Base-by-base conservation (phyloP, 2,888 invertebrate genomes). In the Strigamia transsilvanica region DNA sequence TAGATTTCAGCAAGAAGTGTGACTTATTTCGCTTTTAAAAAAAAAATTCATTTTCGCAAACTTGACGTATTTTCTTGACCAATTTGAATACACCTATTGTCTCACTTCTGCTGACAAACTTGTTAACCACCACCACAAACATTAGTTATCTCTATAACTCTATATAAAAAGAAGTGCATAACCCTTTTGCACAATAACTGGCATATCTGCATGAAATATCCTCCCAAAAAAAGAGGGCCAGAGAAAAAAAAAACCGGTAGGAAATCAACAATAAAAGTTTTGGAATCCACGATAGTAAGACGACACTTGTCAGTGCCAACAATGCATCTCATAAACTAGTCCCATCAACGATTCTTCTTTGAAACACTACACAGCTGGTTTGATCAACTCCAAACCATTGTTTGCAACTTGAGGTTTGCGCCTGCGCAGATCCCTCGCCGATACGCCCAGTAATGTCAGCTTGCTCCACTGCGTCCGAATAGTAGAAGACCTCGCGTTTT, bases 221-320 rank as follows among this genome's bases (percentile, higher is more conserved):
- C n/a, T 38, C 10, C 9, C 38, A 38, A 38, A 38, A 38, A 38
- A 7, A 38, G 38, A 10, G 10, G 0, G 38, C 2, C 4, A 38
- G 10, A 38, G 38, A 38, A 46, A 46, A 46, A 46, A 46, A 13
- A 46, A 46, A 46, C 38, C 38, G 38, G 38, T 38, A 46, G n/a
- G 12, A 46, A 46, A 46, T n/a, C 13, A 46, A n/a, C 12, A 46
- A 46, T 46, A 46, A n/a, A 46, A 46, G 2, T 46, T n/a, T 46
- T 12, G 1, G 6, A 73, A 66, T 27, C 27, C 12, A 32, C 15
- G 73, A 32, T 73, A 73, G 73, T 73, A 73, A 73, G 73, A 73
- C 73, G 73, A 73, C 73, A 73, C 73, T 73, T 73, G 73, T 73
- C 73, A 73, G 27, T 66, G 73, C 73, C 32, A 73, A 73, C 73